These are phyloP conservation scores for Pontoporia blainvillei DNA, from an alignment of 2,113 vertebrate genomes.

Conservation along the genomic window DNA sequence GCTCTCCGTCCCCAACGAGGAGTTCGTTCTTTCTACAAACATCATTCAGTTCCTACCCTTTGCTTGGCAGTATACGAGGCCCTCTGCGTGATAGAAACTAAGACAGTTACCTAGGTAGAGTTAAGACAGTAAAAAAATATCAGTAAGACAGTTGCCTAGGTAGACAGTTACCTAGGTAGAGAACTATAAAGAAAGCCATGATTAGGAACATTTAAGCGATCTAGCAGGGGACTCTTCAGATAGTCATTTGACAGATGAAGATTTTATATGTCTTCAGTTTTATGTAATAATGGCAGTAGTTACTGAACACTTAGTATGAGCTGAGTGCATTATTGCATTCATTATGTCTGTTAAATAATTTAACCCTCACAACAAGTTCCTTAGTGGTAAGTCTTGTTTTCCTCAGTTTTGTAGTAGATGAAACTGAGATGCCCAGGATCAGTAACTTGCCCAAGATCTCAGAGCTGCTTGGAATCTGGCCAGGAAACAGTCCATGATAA, in stretches of 20 bases:
- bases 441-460: background rate
- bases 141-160: too few relatives aligned
- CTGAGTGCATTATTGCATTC: background rate
- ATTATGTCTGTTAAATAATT: background rate
- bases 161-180: background rate
- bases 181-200: background rate
- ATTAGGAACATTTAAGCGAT: background rate
- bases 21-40: background rate
- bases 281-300: background rate
- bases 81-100: background rate
- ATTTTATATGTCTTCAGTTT: background rate
- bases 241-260: background rate
- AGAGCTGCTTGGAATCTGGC: background rate
- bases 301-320: background rate
- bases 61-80: background rate
- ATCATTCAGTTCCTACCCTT: background rate
- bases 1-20: fast-evolving
- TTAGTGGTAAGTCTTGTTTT: background rate
- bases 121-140: too few relatives aligned
- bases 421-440: background rate
- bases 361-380: background rate
- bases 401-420: background rate
- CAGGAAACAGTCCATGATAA: background rate
- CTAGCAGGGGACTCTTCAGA: background rate
- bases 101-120: background rate